Base-by-base conservation (phyloP, 2,797 vertebrate genomes). In the Ctenochaetus hawaiiensis region DNA sequence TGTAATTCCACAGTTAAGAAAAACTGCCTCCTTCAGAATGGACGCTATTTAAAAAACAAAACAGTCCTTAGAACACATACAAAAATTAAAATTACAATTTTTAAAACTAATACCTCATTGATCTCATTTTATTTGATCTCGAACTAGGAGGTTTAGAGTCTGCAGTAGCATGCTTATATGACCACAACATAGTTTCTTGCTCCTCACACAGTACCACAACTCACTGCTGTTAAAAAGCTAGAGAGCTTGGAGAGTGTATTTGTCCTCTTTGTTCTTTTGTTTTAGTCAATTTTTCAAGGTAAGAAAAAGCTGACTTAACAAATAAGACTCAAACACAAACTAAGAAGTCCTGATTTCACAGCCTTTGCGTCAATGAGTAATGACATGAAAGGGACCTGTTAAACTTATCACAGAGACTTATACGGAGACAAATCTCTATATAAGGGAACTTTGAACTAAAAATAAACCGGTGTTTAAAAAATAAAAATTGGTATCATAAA, bases 1-100 rank as follows among this genome's bases (percentile, higher is more conserved):
- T 86, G 70, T 83, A 75, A 83, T 81, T 63, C 85, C 75, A 65
- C 68, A 77, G 79, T 78, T 52, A 67, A 82, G 66, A 79, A 75
- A 76, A 58, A 58, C 56, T 47, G 67, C 41, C 54, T 79, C 72
- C 26, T 56, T 77, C 74, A 66, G 59, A 20, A 37, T 0, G 37
- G 59, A 64, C 10, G 2, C 61, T 44, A 52, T 51, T 63, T 30
- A 59, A 66, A 59, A 63, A 73, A 44, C 54, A 26, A 34, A 37
- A 14, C 44, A 18, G 47, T 49, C 22, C 61, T 41, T 5, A 12
- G 20, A 48, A 51, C 1, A 72, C 18, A 53, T 62, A 45, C 23
- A 26, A 26, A 26, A 26, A 26, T 26, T 26, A 14, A 12, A 3
- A 13, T 18, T 13, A 12, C 11, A 57, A 22, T 11, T 9, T 18